Evolutionary conservation across 2,888 invertebrate genomes (phyloP).

Genomic region (Eudasyphora cyanicolor): DNA sequence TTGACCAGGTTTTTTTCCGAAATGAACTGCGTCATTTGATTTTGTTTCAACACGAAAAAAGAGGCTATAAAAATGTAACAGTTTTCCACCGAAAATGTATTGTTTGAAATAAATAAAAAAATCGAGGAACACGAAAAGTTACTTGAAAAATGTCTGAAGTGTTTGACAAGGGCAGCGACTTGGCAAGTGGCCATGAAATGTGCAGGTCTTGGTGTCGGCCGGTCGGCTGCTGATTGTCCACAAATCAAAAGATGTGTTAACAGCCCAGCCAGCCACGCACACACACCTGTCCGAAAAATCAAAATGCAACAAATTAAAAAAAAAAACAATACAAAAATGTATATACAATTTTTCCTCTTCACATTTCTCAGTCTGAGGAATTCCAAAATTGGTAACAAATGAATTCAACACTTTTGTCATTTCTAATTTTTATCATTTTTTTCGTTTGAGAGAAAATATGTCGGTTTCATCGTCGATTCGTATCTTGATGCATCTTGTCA

Average conservation of each 20-base stretch:
- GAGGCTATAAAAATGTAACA: slow-evolving; percentile 16
- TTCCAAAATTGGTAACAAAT: neutral
- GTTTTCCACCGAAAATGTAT: slow-evolving; percentile 14
- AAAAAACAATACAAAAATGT: neutral
- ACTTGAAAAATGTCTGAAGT: neutral
- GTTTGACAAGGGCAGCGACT: neutral
- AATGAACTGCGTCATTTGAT: neutral
- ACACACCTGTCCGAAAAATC: slow-evolving; percentile 12
- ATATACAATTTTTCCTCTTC: neutral
- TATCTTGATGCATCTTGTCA: no score
- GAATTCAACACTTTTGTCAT: slow-evolving; percentile 19
- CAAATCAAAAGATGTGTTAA: slow-evolving; percentile 20
- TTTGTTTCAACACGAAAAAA: neutral
- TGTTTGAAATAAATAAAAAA: neutral
- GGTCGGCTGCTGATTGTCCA: neutral
- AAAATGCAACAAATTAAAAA: neutral
- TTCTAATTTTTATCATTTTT: neutral
- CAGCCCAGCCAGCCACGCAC: no score
- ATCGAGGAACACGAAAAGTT: neutral
- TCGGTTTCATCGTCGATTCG: neutral
- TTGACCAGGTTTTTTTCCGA: neutral
- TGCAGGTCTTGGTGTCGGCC: neutral
- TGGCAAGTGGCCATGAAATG: neutral
- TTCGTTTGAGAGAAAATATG: no score
- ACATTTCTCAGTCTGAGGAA: neutral